Base-by-base conservation (phyloP, 2,113 vertebrate species). In the Turnix velox region DNA sequence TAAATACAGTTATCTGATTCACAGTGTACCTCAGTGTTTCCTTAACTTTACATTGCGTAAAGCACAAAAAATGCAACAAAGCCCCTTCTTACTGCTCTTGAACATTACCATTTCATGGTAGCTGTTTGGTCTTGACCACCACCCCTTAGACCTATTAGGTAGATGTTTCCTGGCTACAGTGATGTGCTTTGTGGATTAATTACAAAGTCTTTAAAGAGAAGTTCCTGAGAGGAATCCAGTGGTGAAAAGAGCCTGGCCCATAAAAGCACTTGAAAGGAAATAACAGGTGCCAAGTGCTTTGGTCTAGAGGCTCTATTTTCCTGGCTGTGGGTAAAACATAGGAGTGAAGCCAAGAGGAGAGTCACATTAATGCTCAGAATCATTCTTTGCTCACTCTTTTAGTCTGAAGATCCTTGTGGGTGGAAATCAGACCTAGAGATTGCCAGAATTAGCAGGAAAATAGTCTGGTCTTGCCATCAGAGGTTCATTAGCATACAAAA, bases 251-350 rank as follows among this genome's bases (percentile, higher is more conserved):
- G 73, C 74, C 91, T 71, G 91, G 88, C 86, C 93, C 66, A 74
- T 19, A 94, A 83, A 91, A 90, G 63, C 51, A 63, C 90, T 94
- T 94, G 89, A 97, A 97, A 96, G 92, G 93, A 95, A 97, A 96
- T 63, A 88, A 76, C 94, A 91, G 89, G 84, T 94, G 94, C 95
- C 96, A 93, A 73, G 88, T 92, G 92, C 71, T 88, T 97, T 94
- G 74, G 85, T 97, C 88, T 95, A 79, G 85, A 91, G 83, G 84
- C 77, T 94, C 86, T 95, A 8, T 90, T 95, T 97, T 97, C 90
- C 94, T 93, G 92, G 84, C 63, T 87, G 43, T 18, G 76, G 85
- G 80, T 55, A 84, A 20, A 90, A 88, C 69, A 94, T 39, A 92
- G 66, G 79, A 95, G 66, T 51, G 17, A 90, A 91, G 66, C 87